Conservation (phyloP, 2,888 invertebrate genomes). For the Tinea trinotella region DNA sequence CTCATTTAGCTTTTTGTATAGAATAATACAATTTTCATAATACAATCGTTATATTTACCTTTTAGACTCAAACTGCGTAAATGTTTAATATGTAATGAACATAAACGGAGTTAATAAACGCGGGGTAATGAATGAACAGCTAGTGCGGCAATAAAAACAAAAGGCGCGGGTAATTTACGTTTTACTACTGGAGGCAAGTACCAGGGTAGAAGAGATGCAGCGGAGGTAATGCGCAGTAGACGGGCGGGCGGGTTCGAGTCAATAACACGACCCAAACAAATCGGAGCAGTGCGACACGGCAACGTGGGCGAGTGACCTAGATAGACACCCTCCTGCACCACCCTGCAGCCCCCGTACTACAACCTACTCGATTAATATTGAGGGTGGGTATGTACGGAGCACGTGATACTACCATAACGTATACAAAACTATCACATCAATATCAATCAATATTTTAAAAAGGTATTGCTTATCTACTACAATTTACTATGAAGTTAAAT, state of each 20-base stretch:
- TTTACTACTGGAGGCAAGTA: conserved; percentile 11
- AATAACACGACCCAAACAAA: conserved; percentile 67
- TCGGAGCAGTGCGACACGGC: conserved; percentile 43
- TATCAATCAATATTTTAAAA: background rate
- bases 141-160: conserved; percentile 3
- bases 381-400: background rate
- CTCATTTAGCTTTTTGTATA: background rate
- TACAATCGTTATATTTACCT: background rate
- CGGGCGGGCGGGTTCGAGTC: conserved; percentile 34
- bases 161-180: conserved; percentile 4
- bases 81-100: background rate
- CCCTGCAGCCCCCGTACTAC: background rate
- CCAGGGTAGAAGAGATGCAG: conserved; percentile 13
- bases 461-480: background rate
- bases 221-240: conserved; percentile 31
- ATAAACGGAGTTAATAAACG: conserved; percentile 3
- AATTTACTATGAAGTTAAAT: background rate
- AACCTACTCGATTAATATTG: background rate
- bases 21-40: background rate
- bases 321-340: conserved; percentile 18
- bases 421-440: background rate
- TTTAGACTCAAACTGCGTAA: background rate
- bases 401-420: background rate
- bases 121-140: conserved; percentile 5
- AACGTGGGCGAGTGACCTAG: conserved; percentile 38